Percentiles rank a stretch among this genome's conserved stretches.
These are phyloP conservation scores for Trissonchulus sp. DNA, from an alignment of 2,888 invertebrate species.

Conservation along the genomic window DNA sequence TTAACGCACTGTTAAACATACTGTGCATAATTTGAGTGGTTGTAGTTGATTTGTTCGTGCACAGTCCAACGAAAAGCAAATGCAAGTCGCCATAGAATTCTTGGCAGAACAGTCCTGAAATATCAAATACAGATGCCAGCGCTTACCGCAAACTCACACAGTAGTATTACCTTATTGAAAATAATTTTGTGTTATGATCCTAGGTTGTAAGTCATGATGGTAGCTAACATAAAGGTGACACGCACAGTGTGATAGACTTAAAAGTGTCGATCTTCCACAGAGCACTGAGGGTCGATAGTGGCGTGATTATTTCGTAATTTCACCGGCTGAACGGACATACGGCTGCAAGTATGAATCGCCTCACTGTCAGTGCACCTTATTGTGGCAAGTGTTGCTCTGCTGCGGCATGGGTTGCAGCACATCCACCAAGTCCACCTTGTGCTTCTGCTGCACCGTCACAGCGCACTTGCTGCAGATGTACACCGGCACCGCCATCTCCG, in stretches of 20 bases:
- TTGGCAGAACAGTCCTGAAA: constrained; percentile 77
- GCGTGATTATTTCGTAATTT: too few species aligned
- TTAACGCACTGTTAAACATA: too few species aligned
- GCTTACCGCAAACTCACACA: not conserved
- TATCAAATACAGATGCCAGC: not conserved
- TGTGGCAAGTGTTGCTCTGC: constrained; percentile 45
- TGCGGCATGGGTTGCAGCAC: constrained; percentile 47
- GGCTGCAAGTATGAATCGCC: too few species aligned
- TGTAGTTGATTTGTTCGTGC: constrained; percentile 91
- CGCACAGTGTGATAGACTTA: too few species aligned
- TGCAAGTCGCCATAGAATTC: constrained; percentile 84
- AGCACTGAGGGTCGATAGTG: too few species aligned
- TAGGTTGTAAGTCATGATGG: too few species aligned
- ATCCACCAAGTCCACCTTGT: constrained; percentile 42
- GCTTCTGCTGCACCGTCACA: constrained; percentile 54
- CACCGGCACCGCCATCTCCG: constrained; percentile 75
- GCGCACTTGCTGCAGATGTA: constrained; percentile 94
- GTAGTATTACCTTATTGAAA: not conserved
- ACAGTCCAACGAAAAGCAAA: constrained; percentile 94
- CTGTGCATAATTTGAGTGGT: constrained; percentile 68
- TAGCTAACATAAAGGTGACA: too few species aligned
- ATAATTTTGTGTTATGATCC: too few species aligned
- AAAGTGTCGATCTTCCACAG: too few species aligned
- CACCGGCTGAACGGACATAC: too few species aligned
- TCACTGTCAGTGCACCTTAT: constrained; percentile 37